Percentiles rank a stretch among this genome's conserved stretches.
phyloP scores from a whole-genome alignment of 2,888 invertebrate genomes.

The Lasius platythorax region DNA sequence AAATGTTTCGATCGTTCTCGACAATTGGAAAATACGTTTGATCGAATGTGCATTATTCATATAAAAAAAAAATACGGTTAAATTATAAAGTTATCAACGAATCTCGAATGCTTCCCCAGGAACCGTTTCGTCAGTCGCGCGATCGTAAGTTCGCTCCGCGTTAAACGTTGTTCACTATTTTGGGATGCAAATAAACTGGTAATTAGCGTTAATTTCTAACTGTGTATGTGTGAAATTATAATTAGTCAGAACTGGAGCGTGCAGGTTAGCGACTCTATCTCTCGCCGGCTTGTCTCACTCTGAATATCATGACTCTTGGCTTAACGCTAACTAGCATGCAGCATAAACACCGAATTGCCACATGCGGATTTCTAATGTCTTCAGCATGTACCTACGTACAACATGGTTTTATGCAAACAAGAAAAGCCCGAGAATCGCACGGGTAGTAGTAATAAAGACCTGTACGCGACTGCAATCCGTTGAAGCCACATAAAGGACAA shows the following conservation, averaged over 20 bases:
- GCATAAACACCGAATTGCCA: slow-evolving; percentile 48
- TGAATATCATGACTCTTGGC: slow-evolving; percentile 53
- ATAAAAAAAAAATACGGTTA: background rate
- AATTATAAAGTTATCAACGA: background rate
- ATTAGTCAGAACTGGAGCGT: slow-evolving; percentile 22
- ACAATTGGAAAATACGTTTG: background rate
- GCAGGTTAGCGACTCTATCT: slow-evolving; percentile 23
- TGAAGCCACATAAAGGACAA: slow-evolving; percentile 18
- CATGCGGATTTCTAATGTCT: slow-evolving; percentile 44
- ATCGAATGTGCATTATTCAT: background rate
- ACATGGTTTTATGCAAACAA: slow-evolving; percentile 56
- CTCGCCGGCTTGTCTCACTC: slow-evolving; percentile 18
- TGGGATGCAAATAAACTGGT: background rate
- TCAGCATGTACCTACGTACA: slow-evolving; percentile 26
- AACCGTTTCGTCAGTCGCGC: background rate
- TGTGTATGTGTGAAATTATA: slow-evolving; percentile 30
- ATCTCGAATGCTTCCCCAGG: background rate
- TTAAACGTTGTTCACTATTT: slow-evolving; percentile 28
- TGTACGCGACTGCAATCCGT: slow-evolving; percentile 21
- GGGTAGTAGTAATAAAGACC: slow-evolving; percentile 45
- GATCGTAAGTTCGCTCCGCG: slow-evolving; percentile 13
- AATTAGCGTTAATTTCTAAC: slow-evolving; percentile 29
- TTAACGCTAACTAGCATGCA: slow-evolving; percentile 55
- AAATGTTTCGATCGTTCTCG: background rate
- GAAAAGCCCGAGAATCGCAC: slow-evolving; percentile 33